phyloP scores from a whole-genome alignment of 2,113 vertebrate genomes.

The Poeciliopsis retropinna region DNA sequence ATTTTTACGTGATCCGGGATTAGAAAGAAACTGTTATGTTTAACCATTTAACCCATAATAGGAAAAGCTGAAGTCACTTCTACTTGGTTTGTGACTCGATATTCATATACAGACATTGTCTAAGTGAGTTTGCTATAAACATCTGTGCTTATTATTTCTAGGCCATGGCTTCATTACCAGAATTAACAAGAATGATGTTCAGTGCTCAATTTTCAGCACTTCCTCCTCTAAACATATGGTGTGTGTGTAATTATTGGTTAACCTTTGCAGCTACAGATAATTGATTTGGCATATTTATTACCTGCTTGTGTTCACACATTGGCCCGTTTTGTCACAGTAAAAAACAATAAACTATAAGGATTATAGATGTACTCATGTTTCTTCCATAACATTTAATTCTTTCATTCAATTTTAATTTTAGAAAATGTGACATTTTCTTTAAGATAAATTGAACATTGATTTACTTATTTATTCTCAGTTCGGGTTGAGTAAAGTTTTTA shows the following conservation, averaged over 20 bases:
- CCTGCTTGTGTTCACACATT: conserved; percentile 12
- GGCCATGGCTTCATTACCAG: conserved; percentile 47
- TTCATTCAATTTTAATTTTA: not conserved
- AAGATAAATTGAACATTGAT: too few relatives aligned
- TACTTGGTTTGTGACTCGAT: conserved; percentile 6
- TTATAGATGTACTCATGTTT: not conserved
- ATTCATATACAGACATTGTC: conserved; percentile 37
- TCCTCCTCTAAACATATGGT: conserved; percentile 62
- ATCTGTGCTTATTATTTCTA: conserved; percentile 57
- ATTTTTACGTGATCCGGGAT: not conserved
- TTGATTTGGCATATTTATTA: conserved; percentile 61
- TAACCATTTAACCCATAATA: not conserved
- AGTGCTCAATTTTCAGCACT: conserved; percentile 16
- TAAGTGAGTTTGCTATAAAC: conserved; percentile 33
- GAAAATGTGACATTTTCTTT: not conserved
- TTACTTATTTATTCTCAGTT: too few relatives aligned
- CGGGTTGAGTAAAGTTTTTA: too few relatives aligned
- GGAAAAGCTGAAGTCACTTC: not conserved
- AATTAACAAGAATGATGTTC: conserved; percentile 44
- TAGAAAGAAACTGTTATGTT: not conserved
- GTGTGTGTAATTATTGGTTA: conserved; percentile 68
- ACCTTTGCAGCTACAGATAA: conserved; percentile 60
- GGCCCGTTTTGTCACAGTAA: not conserved
- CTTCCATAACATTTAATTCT: not conserved
- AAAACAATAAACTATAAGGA: not conserved